These are phyloP conservation scores for Rhipidura dahli DNA, from an alignment of 2,113 vertebrate genomes.

Conservation along the genomic window DNA sequence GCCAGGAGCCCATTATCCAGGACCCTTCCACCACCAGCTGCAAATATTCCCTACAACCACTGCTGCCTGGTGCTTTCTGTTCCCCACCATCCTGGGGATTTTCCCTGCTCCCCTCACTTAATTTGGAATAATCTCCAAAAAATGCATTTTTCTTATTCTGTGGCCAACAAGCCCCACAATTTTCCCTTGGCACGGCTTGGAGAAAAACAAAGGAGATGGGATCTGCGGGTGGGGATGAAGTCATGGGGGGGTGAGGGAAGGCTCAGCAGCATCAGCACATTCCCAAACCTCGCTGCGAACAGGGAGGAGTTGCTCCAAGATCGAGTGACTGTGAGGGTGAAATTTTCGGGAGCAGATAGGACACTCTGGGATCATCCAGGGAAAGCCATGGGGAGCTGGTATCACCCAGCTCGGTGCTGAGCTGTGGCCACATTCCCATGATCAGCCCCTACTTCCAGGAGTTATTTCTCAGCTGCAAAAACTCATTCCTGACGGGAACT, in stretches of 20 bases:
- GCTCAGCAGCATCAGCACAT: slow-evolving; percentile 36
- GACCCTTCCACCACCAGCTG: not conserved
- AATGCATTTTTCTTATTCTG: not conserved
- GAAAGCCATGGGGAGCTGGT: not conserved
- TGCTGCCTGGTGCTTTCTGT: not conserved
- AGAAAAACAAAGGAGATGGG: not conserved
- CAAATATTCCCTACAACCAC: not conserved
- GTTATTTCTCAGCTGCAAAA: not conserved
- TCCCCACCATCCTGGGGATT: not conserved
- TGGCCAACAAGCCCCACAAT: not conserved
- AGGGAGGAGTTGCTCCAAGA: accelerated
- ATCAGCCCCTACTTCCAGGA: not conserved
- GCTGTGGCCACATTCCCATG: not conserved
- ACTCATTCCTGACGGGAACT: not conserved
- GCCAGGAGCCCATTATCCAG: accelerated
- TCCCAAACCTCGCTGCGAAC: not conserved
- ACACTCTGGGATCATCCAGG: not conserved
- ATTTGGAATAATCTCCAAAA: not conserved
- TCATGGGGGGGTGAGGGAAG: not conserved
- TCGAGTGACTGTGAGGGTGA: accelerated
- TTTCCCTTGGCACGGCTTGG: not conserved
- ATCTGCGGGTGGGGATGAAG: not conserved
- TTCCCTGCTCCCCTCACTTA: not conserved
- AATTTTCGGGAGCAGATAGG: not conserved
- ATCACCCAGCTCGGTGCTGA: accelerated